Evolutionary conservation across 2,888 invertebrate species (phyloP), one percentile per base, ranked within the genome.

Genomic region (Drosophila anomalata): DNA sequence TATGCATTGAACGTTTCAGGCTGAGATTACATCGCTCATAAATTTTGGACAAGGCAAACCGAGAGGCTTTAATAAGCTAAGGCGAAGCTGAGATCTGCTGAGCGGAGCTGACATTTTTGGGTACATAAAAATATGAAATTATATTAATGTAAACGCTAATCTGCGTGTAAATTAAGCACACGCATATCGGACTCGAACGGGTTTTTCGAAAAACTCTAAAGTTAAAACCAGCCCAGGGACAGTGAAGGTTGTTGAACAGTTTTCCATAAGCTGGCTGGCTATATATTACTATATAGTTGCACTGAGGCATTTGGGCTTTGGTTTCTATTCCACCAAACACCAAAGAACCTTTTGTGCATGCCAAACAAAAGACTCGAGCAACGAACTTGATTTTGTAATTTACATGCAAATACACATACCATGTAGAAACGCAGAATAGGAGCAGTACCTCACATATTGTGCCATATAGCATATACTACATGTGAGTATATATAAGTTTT

Each of bases 321-420:
- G 84, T 78, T 82, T 87, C 78, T 80, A 82, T 82, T 81, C 71
- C 75, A 68, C 31, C 79, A 46, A 66, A 36, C n/a, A 36, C n/a
- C 36, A 36, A 69, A 87, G 87, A 83, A 87, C 87, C 87, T 87
- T 82, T 82, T 87, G 87, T 82, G 69, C 63, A 48, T 44, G 50
- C 59, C 54, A 70, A 79, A 87, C 87, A 88, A 84, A 88, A 88
- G 89, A 88, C 85, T 84, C 56, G 73, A 53, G 82, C 85, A 88
- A 87, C 89, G 82, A 85, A 88, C 84, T 85, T 88, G 89, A 85
- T 75, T 84, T 84, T 85, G 75, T 83, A 80, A 88, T 87, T 88
- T 88, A 88, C 78, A 84, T 83, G 78, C 68, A 71, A 56, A 69
- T 59, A 41, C 47, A 44, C 51, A 42, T 29, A 29, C 11, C 9